phyloP scores from a whole-genome alignment of 2,797 vertebrate species.

The Rachycentron canadum region DNA sequence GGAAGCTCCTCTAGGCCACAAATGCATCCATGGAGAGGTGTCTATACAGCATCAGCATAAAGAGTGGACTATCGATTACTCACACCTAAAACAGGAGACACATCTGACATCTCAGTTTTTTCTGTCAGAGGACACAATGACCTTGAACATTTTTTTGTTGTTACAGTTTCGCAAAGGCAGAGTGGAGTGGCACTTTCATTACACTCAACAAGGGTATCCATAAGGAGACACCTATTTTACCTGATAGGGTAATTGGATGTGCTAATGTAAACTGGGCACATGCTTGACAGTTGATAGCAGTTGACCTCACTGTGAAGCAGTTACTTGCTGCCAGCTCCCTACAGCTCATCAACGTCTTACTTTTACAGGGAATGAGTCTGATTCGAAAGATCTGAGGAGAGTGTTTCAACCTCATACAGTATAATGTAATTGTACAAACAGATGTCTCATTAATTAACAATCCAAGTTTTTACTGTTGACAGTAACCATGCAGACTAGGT shows the following conservation, averaged over 20 bases:
- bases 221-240: neutral
- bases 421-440: no score
- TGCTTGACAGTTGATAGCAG: neutral
- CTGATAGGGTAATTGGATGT: constrained; percentile 11
- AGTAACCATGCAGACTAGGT: no score
- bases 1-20: constrained; percentile 19
- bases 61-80: neutral
- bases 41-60: neutral
- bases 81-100: neutral
- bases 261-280: neutral
- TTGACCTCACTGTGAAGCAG: constrained; percentile 10
- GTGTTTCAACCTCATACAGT: no score
- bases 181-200: constrained; percentile 25
- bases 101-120: neutral
- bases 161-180: constrained; percentile 2
- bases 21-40: neutral
- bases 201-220: neutral
- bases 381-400: neutral
- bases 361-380: neutral
- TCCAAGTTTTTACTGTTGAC: no score
- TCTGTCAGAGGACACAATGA: neutral
- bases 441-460: no score
- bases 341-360: neutral
- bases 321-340: neutral
- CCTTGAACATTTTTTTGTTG: constrained; percentile 10